A percentile compares a stretch with the other conserved stretches of the same genome.
Evolutionary conservation across 2,797 vertebrate genomes (phyloP).

Genomic region (Enteromius mattozi): DNA sequence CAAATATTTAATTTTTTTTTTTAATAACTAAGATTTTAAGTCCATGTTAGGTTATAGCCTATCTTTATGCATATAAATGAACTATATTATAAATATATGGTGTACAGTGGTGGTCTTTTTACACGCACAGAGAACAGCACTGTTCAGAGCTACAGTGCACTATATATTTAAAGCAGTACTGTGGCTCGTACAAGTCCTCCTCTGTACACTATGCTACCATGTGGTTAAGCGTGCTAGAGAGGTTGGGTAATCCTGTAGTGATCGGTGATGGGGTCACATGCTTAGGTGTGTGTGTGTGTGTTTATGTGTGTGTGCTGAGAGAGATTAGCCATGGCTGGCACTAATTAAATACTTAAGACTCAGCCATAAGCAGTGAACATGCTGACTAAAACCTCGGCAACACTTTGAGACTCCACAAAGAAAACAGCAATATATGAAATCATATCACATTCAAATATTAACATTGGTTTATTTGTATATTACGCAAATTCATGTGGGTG

Average conservation of each 20-base stretch:
- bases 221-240: conserved; percentile 32
- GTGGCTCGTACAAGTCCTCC: conserved; percentile 40
- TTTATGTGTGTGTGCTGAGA: conserved; percentile 44
- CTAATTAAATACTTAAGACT: conserved; percentile 68
- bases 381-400: conserved; percentile 51
- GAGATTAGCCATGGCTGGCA: conserved; percentile 64
- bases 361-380: conserved; percentile 62
- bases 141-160: background rate
- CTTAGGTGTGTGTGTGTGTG: conserved; percentile 45
- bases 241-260: conserved; percentile 57
- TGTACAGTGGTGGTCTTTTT: background rate
- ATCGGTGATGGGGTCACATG: conserved; percentile 59
- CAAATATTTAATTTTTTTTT: background rate
- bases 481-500: background rate
- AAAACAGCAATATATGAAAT: conserved; percentile 7
- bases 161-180: conserved; percentile 4
- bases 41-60: background rate
- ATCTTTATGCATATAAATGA: background rate
- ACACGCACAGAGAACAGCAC: background rate
- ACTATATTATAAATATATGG: background rate
- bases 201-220: conserved; percentile 37
- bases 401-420: conserved; percentile 13
- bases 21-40: no score
- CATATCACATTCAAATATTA: background rate
- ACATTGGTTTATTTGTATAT: conserved; percentile 6